A percentile compares a stretch with the other conserved stretches of the same genome.
These are phyloP conservation scores for Staurois parvus DNA, from an alignment of 2,797 vertebrate genomes.

Conservation along the genomic window DNA sequence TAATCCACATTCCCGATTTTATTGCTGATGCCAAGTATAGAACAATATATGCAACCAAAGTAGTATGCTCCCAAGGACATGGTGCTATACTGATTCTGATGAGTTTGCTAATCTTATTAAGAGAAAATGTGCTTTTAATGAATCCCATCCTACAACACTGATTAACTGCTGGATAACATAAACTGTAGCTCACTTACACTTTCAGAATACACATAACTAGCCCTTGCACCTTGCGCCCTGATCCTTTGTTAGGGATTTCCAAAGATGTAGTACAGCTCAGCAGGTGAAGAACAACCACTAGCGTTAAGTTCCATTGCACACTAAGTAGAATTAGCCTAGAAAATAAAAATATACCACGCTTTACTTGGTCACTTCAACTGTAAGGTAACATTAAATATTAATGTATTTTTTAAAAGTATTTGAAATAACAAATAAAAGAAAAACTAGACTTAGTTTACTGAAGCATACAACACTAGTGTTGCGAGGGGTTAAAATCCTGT, in stretches of 20 bases:
- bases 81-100: too few species aligned
- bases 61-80: too few species aligned
- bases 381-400: background rate
- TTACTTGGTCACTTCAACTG: background rate
- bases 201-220: background rate
- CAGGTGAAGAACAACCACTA: background rate
- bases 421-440: background rate
- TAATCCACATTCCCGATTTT: too few species aligned
- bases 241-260: background rate
- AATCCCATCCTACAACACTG: too few species aligned
- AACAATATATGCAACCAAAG: too few species aligned
- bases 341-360: background rate
- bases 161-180: background rate
- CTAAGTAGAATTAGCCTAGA: background rate
- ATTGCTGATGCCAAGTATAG: too few species aligned
- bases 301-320: background rate
- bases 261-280: background rate
- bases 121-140: too few species aligned
- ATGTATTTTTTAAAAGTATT: background rate
- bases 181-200: background rate
- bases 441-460: background rate
- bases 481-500: slow-evolving; percentile 34
- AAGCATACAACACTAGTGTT: slow-evolving; percentile 9
- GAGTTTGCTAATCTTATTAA: too few species aligned
- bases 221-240: background rate